A percentile compares a stretch with the other conserved stretches of the same genome.
phyloP scores from a whole-genome alignment of 2,797 vertebrate genomes.

The Microctenopoma lineatum region DNA sequence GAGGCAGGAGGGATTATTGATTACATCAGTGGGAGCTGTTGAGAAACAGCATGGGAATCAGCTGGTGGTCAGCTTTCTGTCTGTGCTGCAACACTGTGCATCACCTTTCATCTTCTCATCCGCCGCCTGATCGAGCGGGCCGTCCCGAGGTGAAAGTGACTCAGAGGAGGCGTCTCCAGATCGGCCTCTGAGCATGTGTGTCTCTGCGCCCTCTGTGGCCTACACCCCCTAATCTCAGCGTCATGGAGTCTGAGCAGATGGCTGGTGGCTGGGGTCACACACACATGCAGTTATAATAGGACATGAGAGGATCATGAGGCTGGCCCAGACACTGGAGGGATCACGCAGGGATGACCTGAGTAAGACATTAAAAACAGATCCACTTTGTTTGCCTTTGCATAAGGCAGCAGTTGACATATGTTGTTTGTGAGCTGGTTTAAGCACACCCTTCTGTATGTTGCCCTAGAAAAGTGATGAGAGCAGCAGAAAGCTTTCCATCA shows the following conservation, averaged over 20 bases:
- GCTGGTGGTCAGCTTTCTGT: conserved; percentile 38
- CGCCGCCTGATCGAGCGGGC: conserved; percentile 25
- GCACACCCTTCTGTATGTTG: conserved; percentile 44
- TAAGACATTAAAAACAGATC: conserved; percentile 54
- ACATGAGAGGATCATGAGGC: conserved; percentile 62
- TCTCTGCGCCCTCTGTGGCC: conserved; percentile 49
- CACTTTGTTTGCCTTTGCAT: conserved; percentile 66
- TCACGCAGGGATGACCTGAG: conserved; percentile 48
- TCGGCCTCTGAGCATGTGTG: conserved; percentile 44
- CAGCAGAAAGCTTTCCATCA: conserved; percentile 44
- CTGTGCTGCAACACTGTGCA: conserved; percentile 10
- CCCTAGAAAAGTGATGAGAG: conserved; percentile 71
- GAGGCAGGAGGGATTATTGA: conserved; percentile 43
- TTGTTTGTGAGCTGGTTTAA: conserved; percentile 68
- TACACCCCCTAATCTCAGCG: conserved; percentile 64
- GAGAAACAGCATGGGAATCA: conserved; percentile 52
- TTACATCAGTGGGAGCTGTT: conserved; percentile 16
- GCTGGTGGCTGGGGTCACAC: conserved; percentile 45
- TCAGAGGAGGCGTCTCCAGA: conserved; percentile 19
- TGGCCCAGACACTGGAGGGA: conserved; percentile 61
- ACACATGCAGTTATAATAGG: conserved; percentile 51
- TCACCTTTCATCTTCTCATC: conserved; percentile 40
- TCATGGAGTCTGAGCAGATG: conserved; percentile 70
- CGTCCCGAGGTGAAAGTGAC: conserved; percentile 19
- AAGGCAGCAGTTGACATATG: conserved; percentile 67